A percentile compares a stretch with the other conserved stretches of the same genome.
Evolutionary conservation across 2,797 vertebrate genomes (phyloP).

Genomic region (Sebastolobus alascanus): DNA sequence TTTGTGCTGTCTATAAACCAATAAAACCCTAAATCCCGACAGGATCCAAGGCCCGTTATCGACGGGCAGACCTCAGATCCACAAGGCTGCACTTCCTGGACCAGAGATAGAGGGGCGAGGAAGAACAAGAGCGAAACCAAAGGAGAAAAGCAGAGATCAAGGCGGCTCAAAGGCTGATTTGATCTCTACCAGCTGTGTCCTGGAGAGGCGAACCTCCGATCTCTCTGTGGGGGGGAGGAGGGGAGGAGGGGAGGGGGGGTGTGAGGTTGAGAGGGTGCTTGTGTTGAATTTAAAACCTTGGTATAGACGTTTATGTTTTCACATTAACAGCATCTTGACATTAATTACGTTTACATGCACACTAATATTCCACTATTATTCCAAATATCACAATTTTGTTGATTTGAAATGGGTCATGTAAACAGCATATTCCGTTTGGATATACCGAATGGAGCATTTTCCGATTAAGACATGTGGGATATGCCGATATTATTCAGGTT

Average conservation of each 20-base stretch:
- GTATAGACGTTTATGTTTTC: slow-evolving; percentile 2
- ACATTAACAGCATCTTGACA: slow-evolving; percentile 8
- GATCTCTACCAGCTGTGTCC: slow-evolving; percentile 49
- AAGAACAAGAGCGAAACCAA: slow-evolving; percentile 53
- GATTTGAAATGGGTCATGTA: not conserved
- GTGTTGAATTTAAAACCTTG: slow-evolving; percentile 29
- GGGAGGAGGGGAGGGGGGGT: not conserved
- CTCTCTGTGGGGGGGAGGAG: slow-evolving; percentile 20
- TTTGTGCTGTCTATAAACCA: slow-evolving; percentile 39
- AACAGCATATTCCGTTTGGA: not conserved
- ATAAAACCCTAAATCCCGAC: slow-evolving; percentile 57
- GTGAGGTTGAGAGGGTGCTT: not conserved
- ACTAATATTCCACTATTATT: too few species aligned
- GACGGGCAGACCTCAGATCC: slow-evolving; percentile 26
- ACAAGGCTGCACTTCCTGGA: slow-evolving; percentile 46
- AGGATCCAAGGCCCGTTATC: slow-evolving; percentile 42
- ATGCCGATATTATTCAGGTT: not conserved
- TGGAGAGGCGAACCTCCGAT: slow-evolving; percentile 20
- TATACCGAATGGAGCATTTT: too few species aligned
- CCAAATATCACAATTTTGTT: too few species aligned
- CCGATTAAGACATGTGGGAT: too few species aligned
- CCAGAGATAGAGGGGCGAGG: slow-evolving; percentile 21
- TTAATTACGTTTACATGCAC: not conserved
- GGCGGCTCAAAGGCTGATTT: slow-evolving; percentile 62
- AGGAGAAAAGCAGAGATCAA: slow-evolving; percentile 61